phyloP scores from a whole-genome alignment of 2,113 vertebrate species.

The Ophthalmolycus amberensis region DNA sequence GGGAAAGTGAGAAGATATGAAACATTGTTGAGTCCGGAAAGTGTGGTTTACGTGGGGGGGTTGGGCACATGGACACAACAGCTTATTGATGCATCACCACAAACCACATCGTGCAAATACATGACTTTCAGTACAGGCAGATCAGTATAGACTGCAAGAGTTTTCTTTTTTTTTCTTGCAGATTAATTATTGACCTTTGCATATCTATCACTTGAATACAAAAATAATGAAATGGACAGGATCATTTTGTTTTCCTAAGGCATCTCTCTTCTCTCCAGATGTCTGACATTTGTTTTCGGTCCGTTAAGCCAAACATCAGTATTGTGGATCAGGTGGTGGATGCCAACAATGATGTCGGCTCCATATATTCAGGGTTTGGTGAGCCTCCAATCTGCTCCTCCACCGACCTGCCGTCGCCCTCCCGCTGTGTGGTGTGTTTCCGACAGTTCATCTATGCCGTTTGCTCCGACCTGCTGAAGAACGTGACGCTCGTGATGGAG shows the following conservation, averaged over 20 bases:
- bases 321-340: neutral
- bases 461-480: neutral
- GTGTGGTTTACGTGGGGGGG: too few species aligned
- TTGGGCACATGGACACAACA: too few species aligned
- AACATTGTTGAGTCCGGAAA: too few species aligned
- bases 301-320: neutral
- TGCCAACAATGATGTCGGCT: fast-evolving
- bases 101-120: too few species aligned
- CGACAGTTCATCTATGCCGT: neutral
- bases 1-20: too few species aligned
- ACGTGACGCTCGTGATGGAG: neutral
- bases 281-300: neutral
- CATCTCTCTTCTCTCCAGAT: neutral
- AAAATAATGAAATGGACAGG: too few species aligned
- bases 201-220: too few species aligned
- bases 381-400: neutral
- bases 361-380: neutral
- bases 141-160: too few species aligned
- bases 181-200: too few species aligned
- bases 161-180: too few species aligned
- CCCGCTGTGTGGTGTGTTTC: neutral
- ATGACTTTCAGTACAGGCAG: too few species aligned
- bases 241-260: neutral
- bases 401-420: neutral
- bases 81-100: too few species aligned